Evolutionary conservation across 2,797 vertebrate species (phyloP).

Genomic region (Synanceia verrucosa): DNA sequence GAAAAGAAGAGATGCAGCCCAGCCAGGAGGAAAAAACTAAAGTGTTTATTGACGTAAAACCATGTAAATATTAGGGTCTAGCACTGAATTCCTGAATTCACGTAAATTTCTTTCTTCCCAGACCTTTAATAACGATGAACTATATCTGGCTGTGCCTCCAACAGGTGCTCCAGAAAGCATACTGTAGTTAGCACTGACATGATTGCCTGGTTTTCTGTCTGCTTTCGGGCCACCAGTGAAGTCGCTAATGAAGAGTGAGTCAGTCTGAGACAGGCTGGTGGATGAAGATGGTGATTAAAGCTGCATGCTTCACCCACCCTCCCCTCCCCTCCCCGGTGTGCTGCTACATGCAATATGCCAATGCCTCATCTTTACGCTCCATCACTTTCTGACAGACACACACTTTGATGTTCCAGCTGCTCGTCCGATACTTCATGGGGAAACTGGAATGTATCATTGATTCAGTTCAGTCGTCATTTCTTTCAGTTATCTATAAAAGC

Average conservation of each 20-base stretch:
- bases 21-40: too few species aligned
- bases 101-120: too few species aligned
- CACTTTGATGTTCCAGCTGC: conserved; percentile 38
- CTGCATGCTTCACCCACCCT: conserved; percentile 48
- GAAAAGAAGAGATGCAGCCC: too few species aligned
- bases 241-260: conserved; percentile 70
- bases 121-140: neutral
- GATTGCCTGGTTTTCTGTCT: conserved; percentile 14
- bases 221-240: conserved; percentile 34
- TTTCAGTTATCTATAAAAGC: neutral
- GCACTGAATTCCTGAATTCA: too few species aligned
- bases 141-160: neutral
- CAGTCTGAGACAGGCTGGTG: conserved; percentile 63
- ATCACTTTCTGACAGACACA: conserved; percentile 25
- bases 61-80: too few species aligned
- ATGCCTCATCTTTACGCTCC: conserved; percentile 37
- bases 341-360: conserved; percentile 55
- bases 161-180: conserved; percentile 7
- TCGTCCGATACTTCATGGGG: conserved; percentile 2
- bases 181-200: conserved; percentile 14
- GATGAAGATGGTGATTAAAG: conserved; percentile 69
- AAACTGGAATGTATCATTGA: conserved; percentile 23
- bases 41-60: too few species aligned
- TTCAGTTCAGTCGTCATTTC: conserved; percentile 1
- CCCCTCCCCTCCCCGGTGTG: conserved; percentile 48